A percentile compares a stretch with the other conserved stretches of the same genome.
Evolutionary conservation across 2,888 invertebrate genomes (phyloP).

Genomic region (Pogonocherus hispidulus): DNA sequence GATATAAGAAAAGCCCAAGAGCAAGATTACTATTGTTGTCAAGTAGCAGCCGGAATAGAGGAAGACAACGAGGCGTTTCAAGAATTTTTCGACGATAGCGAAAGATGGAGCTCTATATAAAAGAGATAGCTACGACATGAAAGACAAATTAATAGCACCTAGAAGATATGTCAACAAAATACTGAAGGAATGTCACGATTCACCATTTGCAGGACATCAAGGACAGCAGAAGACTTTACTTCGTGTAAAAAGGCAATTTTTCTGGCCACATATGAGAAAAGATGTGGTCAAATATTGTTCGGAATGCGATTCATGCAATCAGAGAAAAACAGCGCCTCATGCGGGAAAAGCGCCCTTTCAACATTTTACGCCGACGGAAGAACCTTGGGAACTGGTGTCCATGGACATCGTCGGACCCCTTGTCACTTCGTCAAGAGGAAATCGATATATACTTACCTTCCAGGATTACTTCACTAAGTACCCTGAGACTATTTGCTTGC

Average conservation of each 20-base stretch:
- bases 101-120: constrained; percentile 23
- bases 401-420: constrained; percentile 58
- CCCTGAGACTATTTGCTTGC: constrained; percentile 54
- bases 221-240: constrained; percentile 54
- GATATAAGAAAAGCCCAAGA: too few relatives aligned
- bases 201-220: constrained; percentile 52
- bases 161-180: constrained; percentile 10
- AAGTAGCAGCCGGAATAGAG: too few relatives aligned
- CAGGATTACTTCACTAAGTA: constrained; percentile 54
- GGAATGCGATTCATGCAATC: constrained; percentile 52
- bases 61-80: too few relatives aligned
- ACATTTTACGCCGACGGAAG: constrained; percentile 38
- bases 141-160: constrained; percentile 27
- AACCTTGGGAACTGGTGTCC: constrained; percentile 48
- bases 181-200: constrained; percentile 44
- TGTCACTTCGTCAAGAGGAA: constrained; percentile 43
- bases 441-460: constrained; percentile 56
- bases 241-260: constrained; percentile 47
- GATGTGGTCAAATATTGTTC: constrained; percentile 49
- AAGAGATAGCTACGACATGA: background rate
- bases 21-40: too few relatives aligned
- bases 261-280: constrained; percentile 50
- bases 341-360: constrained; percentile 46
- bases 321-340: constrained; percentile 49
- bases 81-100: background rate